Conservation (phyloP, 2,797 vertebrate species). For the Epinephelus malabaricus region DNA sequence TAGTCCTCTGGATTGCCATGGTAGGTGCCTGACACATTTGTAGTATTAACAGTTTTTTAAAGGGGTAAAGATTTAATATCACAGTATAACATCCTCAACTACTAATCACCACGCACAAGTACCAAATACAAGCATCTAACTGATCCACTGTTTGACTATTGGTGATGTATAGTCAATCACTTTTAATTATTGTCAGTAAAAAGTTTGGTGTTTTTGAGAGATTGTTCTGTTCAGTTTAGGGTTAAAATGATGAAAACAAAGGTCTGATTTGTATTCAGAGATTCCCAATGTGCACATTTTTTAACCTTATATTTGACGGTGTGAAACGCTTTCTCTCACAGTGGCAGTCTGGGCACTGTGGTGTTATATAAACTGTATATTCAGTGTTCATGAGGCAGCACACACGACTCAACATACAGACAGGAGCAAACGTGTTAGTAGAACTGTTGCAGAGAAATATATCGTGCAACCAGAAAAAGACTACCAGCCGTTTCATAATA, state of each 20-base stretch:
- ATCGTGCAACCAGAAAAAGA: neutral
- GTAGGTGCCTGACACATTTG: constrained; percentile 80
- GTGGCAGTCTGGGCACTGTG: neutral
- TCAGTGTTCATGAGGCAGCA: neutral
- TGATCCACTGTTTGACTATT: neutral
- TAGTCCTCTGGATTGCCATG: constrained; percentile 96
- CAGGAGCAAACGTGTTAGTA: neutral
- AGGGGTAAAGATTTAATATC: neutral
- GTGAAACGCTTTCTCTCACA: neutral
- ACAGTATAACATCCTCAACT: too few relatives aligned
- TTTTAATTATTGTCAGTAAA: neutral
- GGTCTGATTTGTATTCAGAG: neutral
- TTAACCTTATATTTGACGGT: neutral
- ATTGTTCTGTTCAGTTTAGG: neutral
- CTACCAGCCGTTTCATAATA: neutral
- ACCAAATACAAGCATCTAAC: too few relatives aligned
- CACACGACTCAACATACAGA: neutral
- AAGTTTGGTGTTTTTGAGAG: neutral
- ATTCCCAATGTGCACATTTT: neutral
- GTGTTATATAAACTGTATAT: neutral
- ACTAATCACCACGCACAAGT: neutral
- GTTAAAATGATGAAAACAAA: neutral
- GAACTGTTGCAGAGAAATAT: neutral
- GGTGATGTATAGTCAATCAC: neutral
- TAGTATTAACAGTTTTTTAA: neutral